Conservation (phyloP, 2,113 vertebrate species). For the Illadopsis cleaveri region DNA sequence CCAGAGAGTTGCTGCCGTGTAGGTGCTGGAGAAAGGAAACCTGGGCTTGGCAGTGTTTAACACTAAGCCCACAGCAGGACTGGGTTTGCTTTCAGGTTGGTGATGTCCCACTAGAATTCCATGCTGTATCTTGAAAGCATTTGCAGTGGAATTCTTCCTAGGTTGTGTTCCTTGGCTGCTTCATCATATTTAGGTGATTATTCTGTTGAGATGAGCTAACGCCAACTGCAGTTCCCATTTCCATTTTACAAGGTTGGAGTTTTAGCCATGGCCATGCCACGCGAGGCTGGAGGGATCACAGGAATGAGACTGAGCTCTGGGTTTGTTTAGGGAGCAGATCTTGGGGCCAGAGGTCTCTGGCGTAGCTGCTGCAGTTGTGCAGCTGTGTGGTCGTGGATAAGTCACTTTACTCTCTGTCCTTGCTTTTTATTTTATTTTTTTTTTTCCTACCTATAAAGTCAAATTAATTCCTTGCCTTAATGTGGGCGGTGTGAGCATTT, state of each 20-base stretch:
- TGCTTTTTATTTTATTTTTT: background rate
- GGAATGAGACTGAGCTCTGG: background rate
- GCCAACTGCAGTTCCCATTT: background rate
- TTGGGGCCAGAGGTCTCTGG: background rate
- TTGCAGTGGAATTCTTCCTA: background rate
- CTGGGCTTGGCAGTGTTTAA: background rate
- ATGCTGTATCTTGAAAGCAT: background rate
- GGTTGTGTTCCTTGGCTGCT: background rate
- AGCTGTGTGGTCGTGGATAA: background rate
- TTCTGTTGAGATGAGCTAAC: background rate
- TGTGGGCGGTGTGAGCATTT: background rate
- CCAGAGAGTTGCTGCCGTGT: background rate
- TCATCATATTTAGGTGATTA: background rate
- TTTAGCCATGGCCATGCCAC: background rate
- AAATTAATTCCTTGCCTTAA: background rate
- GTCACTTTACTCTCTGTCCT: background rate
- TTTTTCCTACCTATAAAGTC: background rate
- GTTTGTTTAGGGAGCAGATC: background rate
- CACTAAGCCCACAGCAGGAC: background rate
- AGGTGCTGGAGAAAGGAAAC: background rate
- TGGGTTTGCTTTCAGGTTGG: background rate
- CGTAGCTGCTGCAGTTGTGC: background rate
- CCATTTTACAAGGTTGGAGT: background rate
- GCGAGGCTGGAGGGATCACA: background rate
- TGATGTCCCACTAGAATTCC: background rate